Base-by-base conservation (phyloP, 2,888 invertebrate species). In the Lasioglossum lativentre region DNA sequence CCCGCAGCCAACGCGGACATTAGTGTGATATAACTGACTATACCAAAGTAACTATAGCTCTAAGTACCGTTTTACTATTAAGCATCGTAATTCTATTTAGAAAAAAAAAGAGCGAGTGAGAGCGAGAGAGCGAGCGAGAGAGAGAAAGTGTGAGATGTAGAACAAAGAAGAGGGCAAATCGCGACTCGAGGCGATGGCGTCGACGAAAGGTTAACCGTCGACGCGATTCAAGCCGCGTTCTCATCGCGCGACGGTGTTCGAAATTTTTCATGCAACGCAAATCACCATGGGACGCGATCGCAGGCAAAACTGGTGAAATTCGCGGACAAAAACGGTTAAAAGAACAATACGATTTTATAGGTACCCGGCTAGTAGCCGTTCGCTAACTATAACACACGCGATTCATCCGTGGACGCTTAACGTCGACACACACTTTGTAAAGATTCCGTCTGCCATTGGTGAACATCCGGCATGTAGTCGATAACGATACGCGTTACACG, bases 21-120 rank as follows among this genome's bases (percentile, higher is more conserved):
- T 93, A 94, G 93, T 93, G 92, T 92, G 92, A 94, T 92, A 92
- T 86, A 90, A 83, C 78, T 86, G 87, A 87, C 80, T 88, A 89
- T 85, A 85, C 78, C 81, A 85, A 85, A 85, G 79, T 85, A 85
- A 85, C 63, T 85, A 79, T 88, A 91, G 84, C 68, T 66, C 30
- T 89, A 86, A 79, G 75, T 82, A 87, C 77, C 76, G 84, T 86
- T 90, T 82, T 82, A 75, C 34, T 77, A 79, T 79, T 45, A 75
- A 80, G 78, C 75, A 79, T 68, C 73, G 47, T 85, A 82, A 70
- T 72, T 66, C 81, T 82, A 86, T 75, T 27, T 16, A n/a, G 3
- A 34, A 34, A 34, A 34, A 30, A 75, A 40, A 1, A 16, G n/a
- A 59, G 34, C 19, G 19, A 38, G 19, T 1, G 34, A 38, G 34